Conservation (phyloP, 2,113 vertebrate genomes). For the Crypturellus undulatus region DNA sequence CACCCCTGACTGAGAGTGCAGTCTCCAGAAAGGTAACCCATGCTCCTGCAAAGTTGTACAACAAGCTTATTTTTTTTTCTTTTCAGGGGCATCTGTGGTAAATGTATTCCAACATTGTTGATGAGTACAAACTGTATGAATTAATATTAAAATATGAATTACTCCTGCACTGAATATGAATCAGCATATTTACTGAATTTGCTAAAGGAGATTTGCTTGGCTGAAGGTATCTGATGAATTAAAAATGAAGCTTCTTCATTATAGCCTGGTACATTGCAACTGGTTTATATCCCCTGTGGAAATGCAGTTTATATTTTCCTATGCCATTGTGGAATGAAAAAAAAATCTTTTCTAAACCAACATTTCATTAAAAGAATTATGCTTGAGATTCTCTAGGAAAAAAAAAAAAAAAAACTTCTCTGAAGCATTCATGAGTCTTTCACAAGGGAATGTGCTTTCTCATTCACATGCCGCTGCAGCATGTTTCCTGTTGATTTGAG, state of each 20-base stretch:
- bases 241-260: conserved; percentile 28
- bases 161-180: conserved; percentile 18
- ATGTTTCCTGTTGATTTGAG: conserved; percentile 42
- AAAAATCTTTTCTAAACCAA: background rate
- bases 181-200: conserved; percentile 7
- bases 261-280: background rate
- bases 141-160: conserved; percentile 55
- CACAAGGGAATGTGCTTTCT: conserved; percentile 14
- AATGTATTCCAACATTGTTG: background rate
- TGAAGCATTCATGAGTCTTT: conserved; percentile 27
- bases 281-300: background rate
- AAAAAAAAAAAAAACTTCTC: background rate
- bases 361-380: conserved; percentile 8
- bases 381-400: background rate
- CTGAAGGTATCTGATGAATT: background rate
- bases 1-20: background rate
- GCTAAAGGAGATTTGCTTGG: conserved; percentile 12
- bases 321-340: background rate
- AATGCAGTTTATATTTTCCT: background rate
- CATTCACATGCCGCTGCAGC: conserved; percentile 33
- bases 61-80: background rate
- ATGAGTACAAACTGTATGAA: conserved; percentile 9
- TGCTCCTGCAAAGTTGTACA: background rate
- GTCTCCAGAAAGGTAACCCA: background rate
- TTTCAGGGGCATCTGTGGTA: background rate